Conservation (phyloP, 2,797 vertebrate genomes). For the Nasua narica region DNA sequence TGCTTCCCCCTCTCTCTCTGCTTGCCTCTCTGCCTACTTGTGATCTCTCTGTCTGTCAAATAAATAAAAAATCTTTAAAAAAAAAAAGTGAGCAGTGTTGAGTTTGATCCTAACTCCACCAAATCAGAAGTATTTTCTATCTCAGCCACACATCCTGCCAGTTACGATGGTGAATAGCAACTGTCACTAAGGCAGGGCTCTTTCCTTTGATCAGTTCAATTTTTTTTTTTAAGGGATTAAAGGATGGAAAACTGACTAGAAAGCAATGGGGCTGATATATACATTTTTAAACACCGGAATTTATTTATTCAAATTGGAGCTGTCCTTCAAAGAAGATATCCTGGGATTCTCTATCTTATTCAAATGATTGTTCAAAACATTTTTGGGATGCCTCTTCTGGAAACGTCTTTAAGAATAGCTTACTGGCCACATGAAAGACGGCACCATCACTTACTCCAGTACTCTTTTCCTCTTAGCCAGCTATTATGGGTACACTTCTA, state of each 20-base stretch:
- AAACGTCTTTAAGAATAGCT: constrained; percentile 17
- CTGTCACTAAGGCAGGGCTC: neutral
- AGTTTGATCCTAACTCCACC: neutral
- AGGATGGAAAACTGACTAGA: neutral
- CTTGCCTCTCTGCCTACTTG: too few relatives aligned
- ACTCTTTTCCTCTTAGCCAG: neutral
- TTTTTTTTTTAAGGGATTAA: neutral
- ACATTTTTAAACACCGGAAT: neutral
- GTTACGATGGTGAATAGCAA: neutral
- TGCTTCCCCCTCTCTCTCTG: too few relatives aligned
- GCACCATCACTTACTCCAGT: neutral
- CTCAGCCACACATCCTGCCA: neutral
- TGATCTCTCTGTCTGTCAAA: too few relatives aligned
- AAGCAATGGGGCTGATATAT: neutral
- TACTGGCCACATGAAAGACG: neutral
- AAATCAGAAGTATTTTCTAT: neutral
- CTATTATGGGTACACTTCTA: neutral
- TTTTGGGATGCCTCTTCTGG: constrained; percentile 16
- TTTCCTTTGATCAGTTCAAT: neutral
- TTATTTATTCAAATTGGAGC: neutral
- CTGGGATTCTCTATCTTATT: neutral
- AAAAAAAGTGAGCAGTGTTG: neutral
- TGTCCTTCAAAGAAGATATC: neutral
- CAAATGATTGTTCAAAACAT: neutral
- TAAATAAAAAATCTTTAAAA: too few relatives aligned